Evolutionary conservation across 2,888 invertebrate species (phyloP), one percentile per base, ranked within the genome.

Genomic region (Eurois occulta): DNA sequence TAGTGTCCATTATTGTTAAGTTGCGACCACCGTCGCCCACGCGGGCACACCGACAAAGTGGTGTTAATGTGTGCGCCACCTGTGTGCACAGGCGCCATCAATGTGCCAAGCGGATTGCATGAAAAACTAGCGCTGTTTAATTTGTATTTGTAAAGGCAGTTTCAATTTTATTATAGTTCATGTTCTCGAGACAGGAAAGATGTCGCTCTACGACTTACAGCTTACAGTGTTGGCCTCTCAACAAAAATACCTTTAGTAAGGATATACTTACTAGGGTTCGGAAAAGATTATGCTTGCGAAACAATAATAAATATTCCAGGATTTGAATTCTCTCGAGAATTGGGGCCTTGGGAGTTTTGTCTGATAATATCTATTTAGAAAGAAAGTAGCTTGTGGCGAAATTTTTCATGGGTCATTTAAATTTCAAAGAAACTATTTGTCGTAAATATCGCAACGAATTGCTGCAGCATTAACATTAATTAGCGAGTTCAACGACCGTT

Each of bases 401-500:
- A 78, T 90, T 90, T 89, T 92, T 90, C 80, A 88, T 88, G 87
- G 78, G 81, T 90, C 86, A 92, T 92, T 93, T 88, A 80, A 86
- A 89, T 90, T 91, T 90, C 85, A 89, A 92, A 88, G 80, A 71
- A 90, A 88, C 84, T 86, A 86, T 89, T 86, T 83, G 78, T 78
- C 86, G 87, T 87, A 90, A 91, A 88, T 90, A 90, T 90, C 80
- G 82, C 90, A 90, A 90, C 78, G 81, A 91, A 88, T 91, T 89
- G 88, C 83, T 90, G 85, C 86, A 87, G 86, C 84, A 91, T 94
- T 93, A 90, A 90, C 90, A 94, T 93, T 92, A 92, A 95, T 94
- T 93, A 93, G 80, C 67, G 83, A 90, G 95, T 91, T 94, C 93
- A 90, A 88, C 83, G 94, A 92, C 93, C 94, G 88, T 78, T 85